Base-by-base conservation (phyloP, 2,113 vertebrate genomes). In the Zingel zingel region DNA sequence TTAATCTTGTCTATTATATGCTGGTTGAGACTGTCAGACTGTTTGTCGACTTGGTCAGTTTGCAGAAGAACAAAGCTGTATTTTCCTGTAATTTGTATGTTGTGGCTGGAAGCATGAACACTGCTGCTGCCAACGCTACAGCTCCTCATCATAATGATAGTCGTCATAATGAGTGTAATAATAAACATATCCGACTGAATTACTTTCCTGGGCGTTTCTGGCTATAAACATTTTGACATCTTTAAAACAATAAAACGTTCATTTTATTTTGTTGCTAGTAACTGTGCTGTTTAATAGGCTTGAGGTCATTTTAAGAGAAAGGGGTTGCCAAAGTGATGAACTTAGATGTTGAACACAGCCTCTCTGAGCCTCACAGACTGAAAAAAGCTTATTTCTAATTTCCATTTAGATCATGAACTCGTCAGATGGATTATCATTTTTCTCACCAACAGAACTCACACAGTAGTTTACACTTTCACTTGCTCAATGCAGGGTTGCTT, bases 1-100 rank as follows among this genome's bases (percentile, higher is more conserved):
- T 87, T 85, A 81, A 81, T 89, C 74, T 68, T 48, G 43, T 62
- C 69, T 70, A 67, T 87, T 85, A 82, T 83, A 66, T 56, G 67
- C 71, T 51, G 57, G 45, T 59, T 65, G 64, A 69, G 51, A 59
- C 36, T 67, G 47, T 68, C 63, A 54, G 47, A 77, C 61, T 21
- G 68, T 86, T 84, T 83, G 74, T 73, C 27, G 79, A 58, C 51
- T 16, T 9, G 16, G 74, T 82, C 48, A 15, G 5, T 72, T 58
- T 79, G 59, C 59, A 74, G 75, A 56, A 53, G 39, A 70, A 72
- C 64, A 73, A 81, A 86, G 36, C 70, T 48, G 21, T 54, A 51
- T 70, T 77, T 88, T 76, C 48, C 30, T 63, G 25, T 36, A 33
- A 56, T 68, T 77, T 72, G 65, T n/a, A 59, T 69, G 63, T 62